Evolutionary conservation across 2,797 vertebrate species (phyloP).

Genomic region (Vipera ursinii): DNA sequence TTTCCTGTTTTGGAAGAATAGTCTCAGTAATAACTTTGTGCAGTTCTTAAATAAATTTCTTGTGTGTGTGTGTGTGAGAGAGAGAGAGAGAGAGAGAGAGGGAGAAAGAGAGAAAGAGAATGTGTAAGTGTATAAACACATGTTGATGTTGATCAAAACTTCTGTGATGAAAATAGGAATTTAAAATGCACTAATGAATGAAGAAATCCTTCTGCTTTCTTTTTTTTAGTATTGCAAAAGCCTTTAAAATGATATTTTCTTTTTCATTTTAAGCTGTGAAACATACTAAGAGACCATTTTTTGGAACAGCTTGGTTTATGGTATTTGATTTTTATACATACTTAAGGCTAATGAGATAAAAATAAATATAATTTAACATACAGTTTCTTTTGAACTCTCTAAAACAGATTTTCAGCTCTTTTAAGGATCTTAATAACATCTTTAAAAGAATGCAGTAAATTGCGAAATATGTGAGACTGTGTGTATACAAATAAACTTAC

Average conservation of each 20-base stretch:
- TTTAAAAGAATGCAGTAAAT: not conserved
- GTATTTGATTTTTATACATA: constrained; percentile 1
- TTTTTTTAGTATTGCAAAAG: constrained; percentile 19
- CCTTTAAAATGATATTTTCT: not conserved
- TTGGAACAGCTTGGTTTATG: not conserved
- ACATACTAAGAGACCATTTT: not conserved
- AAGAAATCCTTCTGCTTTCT: not conserved
- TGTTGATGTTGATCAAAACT: not conserved
- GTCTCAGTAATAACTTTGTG: constrained; percentile 11
- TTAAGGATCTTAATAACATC: constrained; percentile 2
- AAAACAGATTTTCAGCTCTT: not conserved
- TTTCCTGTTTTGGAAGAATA: constrained; percentile 9
- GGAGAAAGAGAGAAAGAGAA: too few species aligned
- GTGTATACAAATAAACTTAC: not conserved
- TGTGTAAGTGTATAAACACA: not conserved
- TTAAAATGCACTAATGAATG: not conserved
- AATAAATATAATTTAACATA: not conserved
- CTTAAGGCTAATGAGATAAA: not conserved
- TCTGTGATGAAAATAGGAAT: not conserved
- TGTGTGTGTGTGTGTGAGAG: not conserved
- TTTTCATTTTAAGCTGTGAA: not conserved
- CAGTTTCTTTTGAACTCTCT: not conserved
- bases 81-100: too few species aligned
- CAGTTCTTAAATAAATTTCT: not conserved
- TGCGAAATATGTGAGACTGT: not conserved